Evolutionary conservation across 2,888 invertebrate genomes (phyloP), one percentile per base, ranked within the genome.

Genomic region (Xanthorhoe designata): DNA sequence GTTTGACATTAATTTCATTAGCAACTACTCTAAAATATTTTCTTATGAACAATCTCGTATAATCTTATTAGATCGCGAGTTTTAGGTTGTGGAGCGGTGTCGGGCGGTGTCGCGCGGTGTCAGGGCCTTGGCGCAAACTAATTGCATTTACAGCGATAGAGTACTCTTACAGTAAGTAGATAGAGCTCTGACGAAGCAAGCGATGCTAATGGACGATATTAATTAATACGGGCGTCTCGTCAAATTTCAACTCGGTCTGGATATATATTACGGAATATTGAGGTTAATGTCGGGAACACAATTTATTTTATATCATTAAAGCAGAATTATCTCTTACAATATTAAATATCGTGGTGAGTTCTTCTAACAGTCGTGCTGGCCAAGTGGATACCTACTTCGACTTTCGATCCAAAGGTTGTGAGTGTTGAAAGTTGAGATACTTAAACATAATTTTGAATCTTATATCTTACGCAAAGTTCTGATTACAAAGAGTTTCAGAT

Each of bases 151-250:
- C 81, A 84, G 83, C 87, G 86, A 87, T 88, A 86, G 88, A 90
- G 87, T 84, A 81, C 78, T 83, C 82, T 80, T 80, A 50, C 64
- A 83, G 64, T 45, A 47, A 61, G 84, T 59, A 64, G 66, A 59
- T 62, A 62, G 61, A 66, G 58, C 58, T 42, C 45, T 66, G 62
- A 83, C 84, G 82, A 78, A 85, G 87, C 88, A 86, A 88, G 90
- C 87, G 91, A 85, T 86, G 89, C 89, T 91, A 92, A 92, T 92
- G 91, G 92, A 90, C 87, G 87, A 86, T 89, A 89, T 90, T 92
- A 90, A 92, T 92, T 92, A 92, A 89, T 87, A 84, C 85, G 78
- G 83, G 85, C 86, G 83, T 88, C 88, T 89, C 88, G 84, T 89
- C 90, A 89, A 88, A 90, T 87, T 88, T 87, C 83, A 81, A 81